Conservation (phyloP, 2,888 invertebrate genomes). For the Gibbula magus region DNA sequence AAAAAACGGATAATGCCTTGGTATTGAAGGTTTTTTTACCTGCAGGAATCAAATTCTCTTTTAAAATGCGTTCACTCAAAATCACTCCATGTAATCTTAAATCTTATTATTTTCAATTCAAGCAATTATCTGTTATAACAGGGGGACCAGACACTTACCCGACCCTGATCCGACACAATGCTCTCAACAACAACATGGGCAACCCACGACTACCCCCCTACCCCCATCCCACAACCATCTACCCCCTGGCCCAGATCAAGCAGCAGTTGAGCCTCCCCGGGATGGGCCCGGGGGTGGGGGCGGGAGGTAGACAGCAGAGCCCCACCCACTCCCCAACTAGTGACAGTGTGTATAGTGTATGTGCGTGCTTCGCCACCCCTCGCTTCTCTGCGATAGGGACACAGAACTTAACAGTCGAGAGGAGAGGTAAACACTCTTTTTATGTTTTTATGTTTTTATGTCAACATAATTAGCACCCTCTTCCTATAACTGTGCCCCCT, state of each 20-base stretch:
- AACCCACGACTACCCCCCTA: conserved; percentile 95
- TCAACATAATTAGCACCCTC: no score
- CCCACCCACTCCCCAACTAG: conserved; percentile 78
- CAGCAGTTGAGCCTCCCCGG: conserved; percentile 71
- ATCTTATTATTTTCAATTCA: background rate
- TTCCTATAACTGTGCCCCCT: no score
- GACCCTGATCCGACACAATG: conserved; percentile 67
- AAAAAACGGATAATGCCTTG: no score
- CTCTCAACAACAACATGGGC: conserved; percentile 72
- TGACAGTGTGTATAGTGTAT: conserved; percentile 83
- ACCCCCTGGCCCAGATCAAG: conserved; percentile 90
- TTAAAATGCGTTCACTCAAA: no score
- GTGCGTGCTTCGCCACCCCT: conserved; percentile 86
- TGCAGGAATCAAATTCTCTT: no score
- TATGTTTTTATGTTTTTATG: no score
- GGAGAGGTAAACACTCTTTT: conserved; percentile 50
- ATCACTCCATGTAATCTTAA: no score
- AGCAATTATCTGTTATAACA: conserved; percentile 36
- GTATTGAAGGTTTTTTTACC: no score
- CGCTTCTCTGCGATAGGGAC: conserved; percentile 82
- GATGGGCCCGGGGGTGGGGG: conserved; percentile 41
- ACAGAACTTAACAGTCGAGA: conserved; percentile 65
- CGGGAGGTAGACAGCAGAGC: conserved; percentile 48
- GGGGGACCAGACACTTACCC: conserved; percentile 66
- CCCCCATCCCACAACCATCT: conserved; percentile 87